phyloP scores from a whole-genome alignment of 2,888 invertebrate species.

The Lucinisca nassula region DNA sequence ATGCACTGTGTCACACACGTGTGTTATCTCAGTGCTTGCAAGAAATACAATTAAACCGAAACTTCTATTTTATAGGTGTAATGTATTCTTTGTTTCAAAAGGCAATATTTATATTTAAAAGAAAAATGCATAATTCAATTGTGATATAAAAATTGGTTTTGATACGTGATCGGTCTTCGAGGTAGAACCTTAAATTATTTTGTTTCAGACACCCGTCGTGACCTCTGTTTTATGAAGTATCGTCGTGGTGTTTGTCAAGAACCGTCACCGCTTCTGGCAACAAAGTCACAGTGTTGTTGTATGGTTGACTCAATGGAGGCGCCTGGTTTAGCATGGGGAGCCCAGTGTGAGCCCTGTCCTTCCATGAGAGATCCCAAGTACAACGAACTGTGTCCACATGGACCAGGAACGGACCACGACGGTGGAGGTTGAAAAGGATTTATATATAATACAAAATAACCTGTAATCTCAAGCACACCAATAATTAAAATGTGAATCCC shows the following conservation, averaged over 20 bases:
- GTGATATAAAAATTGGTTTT: background rate
- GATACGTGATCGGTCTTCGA: background rate
- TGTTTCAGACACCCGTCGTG: conserved; percentile 92
- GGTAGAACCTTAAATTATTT: conserved; percentile 48
- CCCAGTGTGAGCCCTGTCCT: conserved; percentile 93
- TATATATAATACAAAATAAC: too few species aligned
- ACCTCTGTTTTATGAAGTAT: conserved; percentile 94
- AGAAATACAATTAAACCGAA: too few species aligned
- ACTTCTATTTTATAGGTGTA: too few species aligned
- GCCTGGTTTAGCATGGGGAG: conserved; percentile 92
- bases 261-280: conserved; percentile 93
- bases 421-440: too few species aligned
- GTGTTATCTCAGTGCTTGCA: too few species aligned
- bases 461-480: too few species aligned
- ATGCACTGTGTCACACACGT: too few species aligned
- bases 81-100: too few species aligned
- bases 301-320: conserved; percentile 90
- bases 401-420: conserved; percentile 93
- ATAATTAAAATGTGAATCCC: too few species aligned
- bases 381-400: conserved; percentile 93
- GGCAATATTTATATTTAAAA: too few species aligned
- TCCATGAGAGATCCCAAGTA: conserved; percentile 92
- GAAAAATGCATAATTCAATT: background rate
- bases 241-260: conserved; percentile 93
- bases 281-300: conserved; percentile 95